These are phyloP conservation scores for Himalopsyche kuldschensis DNA, from an alignment of 2,888 invertebrate genomes.

Conservation along the genomic window DNA sequence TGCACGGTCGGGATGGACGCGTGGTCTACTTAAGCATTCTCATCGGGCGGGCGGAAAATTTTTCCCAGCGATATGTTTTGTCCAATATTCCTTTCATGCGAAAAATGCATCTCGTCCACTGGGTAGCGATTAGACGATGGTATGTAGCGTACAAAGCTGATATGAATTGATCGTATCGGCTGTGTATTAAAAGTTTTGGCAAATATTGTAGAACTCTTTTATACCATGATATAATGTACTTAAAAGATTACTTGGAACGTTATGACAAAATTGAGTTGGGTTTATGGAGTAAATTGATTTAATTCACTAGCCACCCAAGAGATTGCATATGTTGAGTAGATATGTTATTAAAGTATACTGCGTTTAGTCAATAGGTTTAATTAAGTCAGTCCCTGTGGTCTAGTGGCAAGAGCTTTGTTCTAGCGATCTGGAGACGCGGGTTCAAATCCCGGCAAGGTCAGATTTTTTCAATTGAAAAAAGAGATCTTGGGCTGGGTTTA, in stretches of 20 bases:
- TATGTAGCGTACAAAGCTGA: neutral
- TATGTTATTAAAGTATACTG: too few relatives aligned
- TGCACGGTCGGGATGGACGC: neutral
- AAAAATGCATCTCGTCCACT: neutral
- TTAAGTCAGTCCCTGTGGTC: too few relatives aligned
- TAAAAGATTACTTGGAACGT: neutral
- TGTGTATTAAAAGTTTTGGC: neutral
- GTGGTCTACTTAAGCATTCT: neutral
- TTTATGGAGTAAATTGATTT: neutral
- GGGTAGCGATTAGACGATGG: neutral
- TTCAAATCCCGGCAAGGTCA: too few relatives aligned
- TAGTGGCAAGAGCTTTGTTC: too few relatives aligned
- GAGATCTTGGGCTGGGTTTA: too few relatives aligned
- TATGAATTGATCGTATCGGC: neutral
- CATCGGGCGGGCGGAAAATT: neutral
- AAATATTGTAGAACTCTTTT: neutral
- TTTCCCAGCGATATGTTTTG: neutral
- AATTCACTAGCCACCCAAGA: neutral
- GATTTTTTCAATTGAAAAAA: too few relatives aligned
- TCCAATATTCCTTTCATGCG: neutral
- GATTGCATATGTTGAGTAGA: too few relatives aligned
- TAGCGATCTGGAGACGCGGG: too few relatives aligned
- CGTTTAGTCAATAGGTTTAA: too few relatives aligned
- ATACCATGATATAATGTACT: neutral
- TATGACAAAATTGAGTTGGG: neutral